Conservation (phyloP, 1,140 invertebrate species). For the Parasteatoda tepidariorum region DNA sequence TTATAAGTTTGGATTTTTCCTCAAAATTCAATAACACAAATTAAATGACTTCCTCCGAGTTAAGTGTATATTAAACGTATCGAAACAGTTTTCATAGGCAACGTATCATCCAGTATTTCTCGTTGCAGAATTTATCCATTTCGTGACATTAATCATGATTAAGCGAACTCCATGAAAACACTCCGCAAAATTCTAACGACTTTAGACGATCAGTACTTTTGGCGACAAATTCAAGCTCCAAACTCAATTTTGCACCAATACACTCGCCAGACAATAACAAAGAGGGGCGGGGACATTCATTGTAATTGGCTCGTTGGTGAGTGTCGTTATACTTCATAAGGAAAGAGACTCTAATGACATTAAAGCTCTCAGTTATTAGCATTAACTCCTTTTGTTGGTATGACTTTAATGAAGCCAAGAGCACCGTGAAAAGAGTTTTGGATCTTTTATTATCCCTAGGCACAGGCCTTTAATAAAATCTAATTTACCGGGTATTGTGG, state of each 20-base stretch:
- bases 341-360: constrained; percentile 29
- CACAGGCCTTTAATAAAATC: constrained; percentile 34
- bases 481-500: constrained; percentile 33
- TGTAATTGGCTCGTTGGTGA: constrained; percentile 43
- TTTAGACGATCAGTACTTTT: neutral
- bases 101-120: too few relatives aligned
- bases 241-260: constrained; percentile 36
- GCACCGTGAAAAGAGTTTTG: neutral
- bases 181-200: neutral
- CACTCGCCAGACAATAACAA: neutral
- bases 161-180: neutral
- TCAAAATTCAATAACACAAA: too few relatives aligned
- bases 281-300: neutral
- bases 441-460: constrained; percentile 26
- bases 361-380: constrained; percentile 46
- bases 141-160: too few relatives aligned
- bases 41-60: too few relatives aligned
- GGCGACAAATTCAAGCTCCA: constrained; percentile 13
- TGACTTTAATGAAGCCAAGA: constrained; percentile 33
- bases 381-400: constrained; percentile 39
- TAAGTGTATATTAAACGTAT: too few relatives aligned
- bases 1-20: too few relatives aligned
- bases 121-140: too few relatives aligned
- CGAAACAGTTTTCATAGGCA: too few relatives aligned
- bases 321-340: constrained; percentile 42